phyloP scores from a whole-genome alignment of 2,888 invertebrate genomes.

The Coleophora deauratella region DNA sequence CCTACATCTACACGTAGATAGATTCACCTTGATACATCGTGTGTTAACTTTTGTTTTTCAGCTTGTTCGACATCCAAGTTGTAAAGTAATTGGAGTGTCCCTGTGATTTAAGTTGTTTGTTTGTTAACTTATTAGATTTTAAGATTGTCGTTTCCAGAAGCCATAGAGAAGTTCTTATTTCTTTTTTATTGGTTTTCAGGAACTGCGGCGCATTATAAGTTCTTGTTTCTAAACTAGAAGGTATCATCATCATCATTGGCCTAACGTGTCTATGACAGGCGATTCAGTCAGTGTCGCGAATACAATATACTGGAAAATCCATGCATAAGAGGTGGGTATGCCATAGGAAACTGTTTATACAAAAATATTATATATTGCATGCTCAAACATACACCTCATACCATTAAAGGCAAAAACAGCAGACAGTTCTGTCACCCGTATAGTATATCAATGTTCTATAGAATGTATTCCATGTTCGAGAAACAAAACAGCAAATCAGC shows the following conservation, averaged over 20 bases:
- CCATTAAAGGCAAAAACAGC: constrained; percentile 8
- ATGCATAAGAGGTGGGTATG: too few species aligned
- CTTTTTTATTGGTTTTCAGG: too few species aligned
- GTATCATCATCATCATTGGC: too few species aligned
- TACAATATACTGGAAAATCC: too few species aligned
- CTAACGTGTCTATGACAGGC: too few species aligned
- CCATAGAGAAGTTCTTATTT: too few species aligned
- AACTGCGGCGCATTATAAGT: too few species aligned
- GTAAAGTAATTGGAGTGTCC: constrained; percentile 3
- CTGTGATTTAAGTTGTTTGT: neutral
- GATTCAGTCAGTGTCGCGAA: too few species aligned
- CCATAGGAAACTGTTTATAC: too few species aligned
- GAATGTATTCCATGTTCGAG: constrained; percentile 51
- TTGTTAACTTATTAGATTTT: constrained; percentile 3
- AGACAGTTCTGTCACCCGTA: constrained; percentile 47
- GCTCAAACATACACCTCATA: too few species aligned
- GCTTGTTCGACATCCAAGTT: constrained; percentile 3
- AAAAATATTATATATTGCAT: too few species aligned
- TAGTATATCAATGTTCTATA: constrained; percentile 62
- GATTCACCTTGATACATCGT: constrained; percentile 19
- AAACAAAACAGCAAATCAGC: constrained; percentile 52
- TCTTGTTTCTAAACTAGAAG: too few species aligned
- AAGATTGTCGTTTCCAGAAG: neutral
- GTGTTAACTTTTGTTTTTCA: constrained; percentile 9
- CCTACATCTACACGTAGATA: constrained; percentile 38